Conservation (phyloP, 2,113 vertebrate species). For the Chionomys nivalis region DNA sequence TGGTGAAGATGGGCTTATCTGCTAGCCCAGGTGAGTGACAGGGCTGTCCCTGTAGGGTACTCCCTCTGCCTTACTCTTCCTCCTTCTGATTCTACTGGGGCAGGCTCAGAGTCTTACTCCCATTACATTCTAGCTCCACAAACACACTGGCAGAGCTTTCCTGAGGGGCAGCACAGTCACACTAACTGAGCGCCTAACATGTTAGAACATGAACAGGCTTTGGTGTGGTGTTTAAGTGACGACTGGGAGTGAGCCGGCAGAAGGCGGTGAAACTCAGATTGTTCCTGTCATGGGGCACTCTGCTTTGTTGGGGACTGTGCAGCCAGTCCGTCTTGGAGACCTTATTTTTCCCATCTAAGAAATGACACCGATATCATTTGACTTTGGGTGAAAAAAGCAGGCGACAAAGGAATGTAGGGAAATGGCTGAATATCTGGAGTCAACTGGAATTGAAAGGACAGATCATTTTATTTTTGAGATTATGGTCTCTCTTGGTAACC, state of each 20-base stretch:
- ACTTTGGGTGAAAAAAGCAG: background rate
- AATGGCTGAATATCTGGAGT: background rate
- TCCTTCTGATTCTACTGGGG: background rate
- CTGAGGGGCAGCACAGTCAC: background rate
- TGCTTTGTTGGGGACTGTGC: background rate
- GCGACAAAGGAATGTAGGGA: background rate
- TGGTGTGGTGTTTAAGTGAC: background rate
- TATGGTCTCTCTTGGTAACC: background rate
- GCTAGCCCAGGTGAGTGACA: background rate
- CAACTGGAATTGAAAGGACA: background rate
- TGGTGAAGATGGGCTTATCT: background rate
- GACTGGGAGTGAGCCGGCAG: background rate
- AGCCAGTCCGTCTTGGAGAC: background rate
- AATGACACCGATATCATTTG: background rate
- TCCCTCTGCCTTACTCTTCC: background rate
- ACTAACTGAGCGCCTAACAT: background rate
- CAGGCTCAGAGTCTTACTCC: background rate
- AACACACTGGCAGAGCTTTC: background rate
- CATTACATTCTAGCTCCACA: background rate
- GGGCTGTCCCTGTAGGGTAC: background rate
- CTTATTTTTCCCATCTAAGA: background rate
- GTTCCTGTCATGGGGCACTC: background rate
- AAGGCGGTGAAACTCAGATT: background rate
- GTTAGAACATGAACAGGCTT: background rate
- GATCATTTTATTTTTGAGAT: background rate